Conservation (phyloP, 2,888 invertebrate species). For the Megaustenia siamemsis region DNA sequence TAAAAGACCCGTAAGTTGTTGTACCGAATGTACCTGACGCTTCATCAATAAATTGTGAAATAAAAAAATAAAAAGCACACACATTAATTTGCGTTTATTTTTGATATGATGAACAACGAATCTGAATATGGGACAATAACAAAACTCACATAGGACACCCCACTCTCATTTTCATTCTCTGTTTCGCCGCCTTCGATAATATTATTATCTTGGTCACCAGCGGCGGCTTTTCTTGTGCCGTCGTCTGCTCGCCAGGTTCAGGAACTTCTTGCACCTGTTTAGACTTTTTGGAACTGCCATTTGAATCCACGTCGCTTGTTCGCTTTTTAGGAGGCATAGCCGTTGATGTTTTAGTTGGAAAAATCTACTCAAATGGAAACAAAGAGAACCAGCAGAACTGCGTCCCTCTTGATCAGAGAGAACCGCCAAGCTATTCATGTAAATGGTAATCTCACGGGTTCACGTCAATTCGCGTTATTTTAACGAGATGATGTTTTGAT, state of each 20-base stretch:
- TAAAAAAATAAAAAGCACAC: too few species aligned
- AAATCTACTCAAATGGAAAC: not conserved
- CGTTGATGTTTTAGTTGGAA: not conserved
- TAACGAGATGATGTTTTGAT: not conserved
- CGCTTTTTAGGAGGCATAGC: constrained; percentile 71
- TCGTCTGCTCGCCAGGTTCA: constrained; percentile 49
- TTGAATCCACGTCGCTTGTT: constrained; percentile 64
- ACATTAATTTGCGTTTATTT: too few species aligned
- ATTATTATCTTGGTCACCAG: constrained; percentile 47
- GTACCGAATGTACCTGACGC: too few species aligned
- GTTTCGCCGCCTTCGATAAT: constrained; percentile 24
- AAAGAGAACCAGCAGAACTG: constrained; percentile 41
- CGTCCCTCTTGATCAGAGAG: not conserved
- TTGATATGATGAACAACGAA: not conserved
- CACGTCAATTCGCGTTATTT: constrained; percentile 31
- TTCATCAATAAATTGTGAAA: too few species aligned
- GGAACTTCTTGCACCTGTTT: constrained; percentile 65
- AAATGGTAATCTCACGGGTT: constrained; percentile 22
- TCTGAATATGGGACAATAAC: not conserved
- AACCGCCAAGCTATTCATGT: constrained; percentile 50
- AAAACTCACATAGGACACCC: constrained; percentile 39
- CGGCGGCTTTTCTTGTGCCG: constrained; percentile 43
- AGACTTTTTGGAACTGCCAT: constrained; percentile 68
- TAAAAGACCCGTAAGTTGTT: too few species aligned
- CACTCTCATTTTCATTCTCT: constrained; percentile 51